A percentile compares a stretch with the other conserved stretches of the same genome.
These are phyloP conservation scores for Hylaeus volcanicus DNA, from an alignment of 1,140 invertebrate genomes.

Conservation along the genomic window DNA sequence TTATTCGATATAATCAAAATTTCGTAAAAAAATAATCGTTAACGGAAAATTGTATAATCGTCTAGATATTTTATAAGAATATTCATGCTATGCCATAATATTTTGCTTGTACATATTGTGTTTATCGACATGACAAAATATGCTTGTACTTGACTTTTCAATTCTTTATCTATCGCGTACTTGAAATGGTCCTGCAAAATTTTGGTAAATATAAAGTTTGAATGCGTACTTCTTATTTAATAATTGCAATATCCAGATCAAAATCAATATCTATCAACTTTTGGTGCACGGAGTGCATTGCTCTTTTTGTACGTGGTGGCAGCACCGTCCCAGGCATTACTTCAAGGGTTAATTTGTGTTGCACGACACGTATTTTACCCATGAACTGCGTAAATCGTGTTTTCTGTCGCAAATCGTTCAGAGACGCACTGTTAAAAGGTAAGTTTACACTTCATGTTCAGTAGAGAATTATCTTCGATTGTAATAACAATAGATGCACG, in stretches of 20 bases:
- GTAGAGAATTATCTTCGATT: not conserved
- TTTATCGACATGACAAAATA: not conserved
- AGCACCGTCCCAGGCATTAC: constrained; percentile 60
- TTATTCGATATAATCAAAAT: too few relatives aligned
- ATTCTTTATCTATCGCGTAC: not conserved
- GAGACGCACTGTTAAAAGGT: constrained; percentile 51
- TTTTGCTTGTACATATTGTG: not conserved
- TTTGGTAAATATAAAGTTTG: not conserved
- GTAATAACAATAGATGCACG: constrained; percentile 27
- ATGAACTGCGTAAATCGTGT: constrained; percentile 70
- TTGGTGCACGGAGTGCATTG: constrained; percentile 31
- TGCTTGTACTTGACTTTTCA: not conserved
- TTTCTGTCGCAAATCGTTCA: constrained; percentile 52
- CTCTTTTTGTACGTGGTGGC: constrained; percentile 57
- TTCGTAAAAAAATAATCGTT: not conserved
- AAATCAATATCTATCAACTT: constrained; percentile 36
- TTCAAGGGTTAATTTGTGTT: constrained; percentile 65
- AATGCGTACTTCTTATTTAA: not conserved
- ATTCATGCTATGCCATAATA: not conserved
- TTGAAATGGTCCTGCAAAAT: not conserved
- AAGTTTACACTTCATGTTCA: constrained; percentile 38
- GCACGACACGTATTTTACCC: constrained; percentile 67
- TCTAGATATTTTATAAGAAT: not conserved
- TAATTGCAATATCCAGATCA: not conserved
- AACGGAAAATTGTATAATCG: not conserved